phyloP scores from a whole-genome alignment of 2,797 vertebrate species.

The Sparidentex hasta region DNA sequence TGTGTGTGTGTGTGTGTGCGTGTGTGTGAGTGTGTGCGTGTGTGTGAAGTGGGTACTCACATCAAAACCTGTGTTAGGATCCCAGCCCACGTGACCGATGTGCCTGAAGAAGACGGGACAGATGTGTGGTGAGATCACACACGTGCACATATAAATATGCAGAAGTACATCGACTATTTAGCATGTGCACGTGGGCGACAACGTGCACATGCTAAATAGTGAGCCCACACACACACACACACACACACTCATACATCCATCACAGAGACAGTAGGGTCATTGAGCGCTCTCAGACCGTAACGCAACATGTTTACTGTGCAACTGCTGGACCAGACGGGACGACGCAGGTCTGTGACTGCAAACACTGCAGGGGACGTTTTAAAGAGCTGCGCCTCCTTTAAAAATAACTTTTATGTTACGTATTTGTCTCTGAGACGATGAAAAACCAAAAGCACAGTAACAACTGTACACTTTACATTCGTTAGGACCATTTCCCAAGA shows the following conservation, averaged over 20 bases:
- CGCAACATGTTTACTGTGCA: constrained; percentile 40
- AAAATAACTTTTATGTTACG: neutral
- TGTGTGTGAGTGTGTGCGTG: constrained; percentile 12
- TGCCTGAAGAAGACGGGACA: constrained; percentile 86
- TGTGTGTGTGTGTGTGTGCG: constrained; percentile 25
- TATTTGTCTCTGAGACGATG: neutral
- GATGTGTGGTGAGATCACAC: constrained; percentile 53
- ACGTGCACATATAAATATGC: constrained; percentile 25
- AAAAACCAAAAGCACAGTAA: neutral
- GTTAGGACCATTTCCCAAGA: neutral
- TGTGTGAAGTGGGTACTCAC: constrained; percentile 87
- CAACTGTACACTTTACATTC: neutral
- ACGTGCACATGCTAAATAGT: constrained; percentile 48
- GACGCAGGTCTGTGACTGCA: neutral
- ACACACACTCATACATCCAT: neutral
- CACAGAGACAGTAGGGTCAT: constrained; percentile 56
- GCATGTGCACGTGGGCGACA: constrained; percentile 11
- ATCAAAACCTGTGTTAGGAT: constrained; percentile 99
- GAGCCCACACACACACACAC: constrained; percentile 52
- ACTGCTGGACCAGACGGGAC: constrained; percentile 8
- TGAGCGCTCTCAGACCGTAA: constrained; percentile 36
- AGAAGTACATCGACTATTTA: constrained; percentile 32
- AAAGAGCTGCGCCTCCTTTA: neutral
- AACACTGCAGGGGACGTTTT: neutral
- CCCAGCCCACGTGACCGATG: constrained; percentile 99